Evolutionary conservation across 2,113 vertebrate species (phyloP).

Genomic region (Willisornis vidua): DNA sequence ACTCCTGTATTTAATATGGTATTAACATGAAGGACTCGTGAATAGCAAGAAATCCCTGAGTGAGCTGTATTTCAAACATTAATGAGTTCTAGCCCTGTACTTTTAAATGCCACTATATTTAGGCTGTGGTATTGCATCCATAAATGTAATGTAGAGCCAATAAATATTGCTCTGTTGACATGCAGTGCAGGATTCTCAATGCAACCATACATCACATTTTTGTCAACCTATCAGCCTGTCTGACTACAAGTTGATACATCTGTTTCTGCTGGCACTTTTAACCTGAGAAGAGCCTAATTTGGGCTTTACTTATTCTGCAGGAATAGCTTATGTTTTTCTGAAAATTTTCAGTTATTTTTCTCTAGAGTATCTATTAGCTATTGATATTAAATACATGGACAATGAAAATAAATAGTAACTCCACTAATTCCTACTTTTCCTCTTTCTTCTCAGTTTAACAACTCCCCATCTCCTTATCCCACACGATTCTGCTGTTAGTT

Average conservation of each 20-base stretch:
- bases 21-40: neutral
- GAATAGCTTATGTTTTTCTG: neutral
- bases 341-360: neutral
- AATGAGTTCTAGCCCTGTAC: constrained; percentile 2
- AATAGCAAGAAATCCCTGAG: neutral
- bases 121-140: neutral
- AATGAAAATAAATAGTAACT: neutral
- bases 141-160: neutral
- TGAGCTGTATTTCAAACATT: neutral
- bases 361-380: neutral
- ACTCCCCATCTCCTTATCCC: neutral
- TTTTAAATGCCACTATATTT: neutral
- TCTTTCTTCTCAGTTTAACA: neutral
- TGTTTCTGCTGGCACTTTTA: neutral
- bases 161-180: constrained; percentile 44
- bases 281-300: neutral
- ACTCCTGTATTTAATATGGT: neutral
- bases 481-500: neutral
- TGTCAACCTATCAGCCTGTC: neutral
- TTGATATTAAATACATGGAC: neutral
- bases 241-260: neutral
- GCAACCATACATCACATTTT: neutral
- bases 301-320: neutral
- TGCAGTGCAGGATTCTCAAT: neutral
- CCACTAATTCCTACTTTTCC: neutral